phyloP scores from a whole-genome alignment of 2,888 invertebrate species.

The Trisateles emortualis region DNA sequence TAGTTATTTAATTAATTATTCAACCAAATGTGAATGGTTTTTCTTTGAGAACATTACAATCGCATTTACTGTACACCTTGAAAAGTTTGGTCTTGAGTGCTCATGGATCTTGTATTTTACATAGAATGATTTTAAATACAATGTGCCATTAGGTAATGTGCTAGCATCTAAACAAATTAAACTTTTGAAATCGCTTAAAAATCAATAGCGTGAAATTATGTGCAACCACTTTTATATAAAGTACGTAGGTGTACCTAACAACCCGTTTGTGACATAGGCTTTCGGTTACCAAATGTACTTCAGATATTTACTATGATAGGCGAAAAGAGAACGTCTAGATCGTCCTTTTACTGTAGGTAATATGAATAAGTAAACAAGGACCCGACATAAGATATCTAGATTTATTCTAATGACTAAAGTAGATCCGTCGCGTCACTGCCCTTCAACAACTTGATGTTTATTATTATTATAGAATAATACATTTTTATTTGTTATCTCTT shows the following conservation, averaged over 20 bases:
- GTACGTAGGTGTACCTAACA: background rate
- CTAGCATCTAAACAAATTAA: background rate
- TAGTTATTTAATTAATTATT: background rate
- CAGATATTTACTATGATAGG: constrained; percentile 22
- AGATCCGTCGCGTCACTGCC: constrained; percentile 9
- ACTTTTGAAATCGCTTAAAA: constrained; percentile 6
- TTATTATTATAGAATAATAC: constrained; percentile 2
- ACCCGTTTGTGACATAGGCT: background rate
- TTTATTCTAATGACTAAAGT: constrained; percentile 18
- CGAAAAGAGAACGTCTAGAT: constrained; percentile 49
- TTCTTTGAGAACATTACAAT: background rate
- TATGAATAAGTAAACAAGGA: constrained; percentile 58
- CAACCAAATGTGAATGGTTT: background rate
- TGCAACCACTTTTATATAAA: background rate
- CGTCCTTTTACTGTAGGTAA: constrained; percentile 60
- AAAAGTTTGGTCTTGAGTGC: background rate
- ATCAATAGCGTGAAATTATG: background rate
- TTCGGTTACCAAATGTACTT: constrained; percentile 6
- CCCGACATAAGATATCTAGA: constrained; percentile 26
- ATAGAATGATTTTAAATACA: background rate
- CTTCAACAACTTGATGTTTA: constrained; percentile 3
- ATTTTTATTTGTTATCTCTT: background rate
- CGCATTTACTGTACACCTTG: background rate
- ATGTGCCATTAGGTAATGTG: background rate
- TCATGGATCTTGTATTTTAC: too few species aligned